Evolutionary conservation across 2,797 vertebrate genomes (phyloP).

Genomic region (Cottoperca gobio): DNA sequence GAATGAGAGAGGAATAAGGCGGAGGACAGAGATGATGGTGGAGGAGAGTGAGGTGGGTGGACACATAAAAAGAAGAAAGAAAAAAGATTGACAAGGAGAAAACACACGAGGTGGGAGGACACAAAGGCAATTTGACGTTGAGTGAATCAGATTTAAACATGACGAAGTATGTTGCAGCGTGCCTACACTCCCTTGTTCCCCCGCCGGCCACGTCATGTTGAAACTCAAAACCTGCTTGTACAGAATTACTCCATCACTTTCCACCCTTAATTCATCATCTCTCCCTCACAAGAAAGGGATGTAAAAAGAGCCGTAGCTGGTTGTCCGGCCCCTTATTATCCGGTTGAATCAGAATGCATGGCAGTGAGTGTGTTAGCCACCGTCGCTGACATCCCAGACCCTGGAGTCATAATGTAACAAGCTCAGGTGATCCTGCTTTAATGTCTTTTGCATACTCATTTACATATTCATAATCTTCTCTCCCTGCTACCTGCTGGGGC

Average conservation of each 20-base stretch:
- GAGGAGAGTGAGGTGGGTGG: slow-evolving; percentile 34
- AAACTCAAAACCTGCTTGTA: slow-evolving; percentile 54
- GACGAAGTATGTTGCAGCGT: slow-evolving; percentile 43
- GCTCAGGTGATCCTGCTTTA: slow-evolving; percentile 81
- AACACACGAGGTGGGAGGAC: slow-evolving; percentile 50
- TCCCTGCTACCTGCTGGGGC: slow-evolving; percentile 75
- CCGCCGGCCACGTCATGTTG: slow-evolving; percentile 42
- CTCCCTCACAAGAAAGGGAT: slow-evolving; percentile 54
- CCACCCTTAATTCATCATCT: slow-evolving; percentile 65
- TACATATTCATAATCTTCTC: slow-evolving; percentile 80
- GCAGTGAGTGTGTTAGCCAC: slow-evolving; percentile 69
- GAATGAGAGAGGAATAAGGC: slow-evolving; percentile 19
- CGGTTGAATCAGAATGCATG: slow-evolving; percentile 70
- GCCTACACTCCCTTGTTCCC: slow-evolving; percentile 31
- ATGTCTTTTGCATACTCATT: slow-evolving; percentile 76
- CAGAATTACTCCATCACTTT: slow-evolving; percentile 62
- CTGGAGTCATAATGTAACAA: slow-evolving; percentile 80
- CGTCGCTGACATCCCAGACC: slow-evolving; percentile 69
- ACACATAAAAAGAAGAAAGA: neutral
- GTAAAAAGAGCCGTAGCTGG: slow-evolving; percentile 75
- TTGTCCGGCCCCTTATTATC: slow-evolving; percentile 68
- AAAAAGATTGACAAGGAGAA: slow-evolving; percentile 54
- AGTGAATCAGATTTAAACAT: slow-evolving; percentile 66
- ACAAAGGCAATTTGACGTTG: slow-evolving; percentile 55
- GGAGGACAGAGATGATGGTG: slow-evolving; percentile 13